phyloP scores from a whole-genome alignment of 2,797 vertebrate species.

The Dermochelys coriacea region DNA sequence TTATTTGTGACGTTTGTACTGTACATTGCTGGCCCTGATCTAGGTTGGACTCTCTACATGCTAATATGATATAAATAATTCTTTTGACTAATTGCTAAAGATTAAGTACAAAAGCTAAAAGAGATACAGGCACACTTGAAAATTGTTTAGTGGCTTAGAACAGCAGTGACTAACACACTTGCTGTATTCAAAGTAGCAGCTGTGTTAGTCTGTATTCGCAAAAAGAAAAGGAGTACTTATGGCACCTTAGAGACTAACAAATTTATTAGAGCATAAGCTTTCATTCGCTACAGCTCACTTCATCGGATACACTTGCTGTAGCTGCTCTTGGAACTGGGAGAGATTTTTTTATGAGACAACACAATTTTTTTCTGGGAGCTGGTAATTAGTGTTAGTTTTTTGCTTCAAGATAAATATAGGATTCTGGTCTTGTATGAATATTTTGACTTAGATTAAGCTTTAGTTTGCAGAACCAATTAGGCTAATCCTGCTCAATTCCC shows the following conservation, averaged over 20 bases:
- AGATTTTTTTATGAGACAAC: background rate
- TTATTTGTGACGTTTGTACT: background rate
- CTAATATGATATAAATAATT: constrained; percentile 12
- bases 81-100: too few relatives aligned
- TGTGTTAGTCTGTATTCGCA: too few relatives aligned
- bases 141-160: background rate
- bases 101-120: constrained; percentile 25
- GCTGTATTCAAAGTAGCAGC: too few relatives aligned
- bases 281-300: too few relatives aligned
- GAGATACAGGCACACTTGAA: background rate
- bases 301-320: background rate
- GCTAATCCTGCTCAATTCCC: constrained; percentile 2
- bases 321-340: background rate
- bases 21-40: background rate
- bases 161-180: background rate
- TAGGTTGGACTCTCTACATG: constrained; percentile 25
- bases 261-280: too few relatives aligned
- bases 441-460: constrained; percentile 19
- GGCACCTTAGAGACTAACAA: too few relatives aligned
- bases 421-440: background rate
- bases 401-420: background rate
- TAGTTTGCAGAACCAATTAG: constrained; percentile 10
- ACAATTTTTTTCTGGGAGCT: background rate
- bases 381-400: background rate
- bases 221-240: too few relatives aligned